phyloP scores from a whole-genome alignment of 2,113 vertebrate species.

The Colaptes auratus region DNA sequence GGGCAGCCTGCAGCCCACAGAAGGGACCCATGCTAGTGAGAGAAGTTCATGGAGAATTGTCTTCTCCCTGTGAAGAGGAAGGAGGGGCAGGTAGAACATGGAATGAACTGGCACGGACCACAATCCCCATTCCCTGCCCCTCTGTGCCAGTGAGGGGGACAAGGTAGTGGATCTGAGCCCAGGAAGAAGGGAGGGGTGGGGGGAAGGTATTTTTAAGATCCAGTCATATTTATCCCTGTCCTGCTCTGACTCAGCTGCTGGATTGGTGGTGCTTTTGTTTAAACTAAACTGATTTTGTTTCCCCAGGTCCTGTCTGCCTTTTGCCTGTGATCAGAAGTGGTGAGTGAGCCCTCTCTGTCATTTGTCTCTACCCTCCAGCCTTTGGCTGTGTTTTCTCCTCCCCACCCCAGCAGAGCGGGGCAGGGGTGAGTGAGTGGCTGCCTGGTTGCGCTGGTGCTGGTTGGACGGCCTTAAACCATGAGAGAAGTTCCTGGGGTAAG shows the following conservation, averaged over 20 bases:
- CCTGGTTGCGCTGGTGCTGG: not conserved
- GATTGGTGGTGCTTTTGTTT: not conserved
- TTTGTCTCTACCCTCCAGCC: not conserved
- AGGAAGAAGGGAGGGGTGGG: not conserved
- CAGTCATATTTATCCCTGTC: not conserved
- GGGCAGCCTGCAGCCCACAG: not conserved
- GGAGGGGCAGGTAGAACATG: not conserved
- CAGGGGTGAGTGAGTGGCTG: not conserved
- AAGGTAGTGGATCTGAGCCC: not conserved
- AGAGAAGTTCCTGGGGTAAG: not conserved
- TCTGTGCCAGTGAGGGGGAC: not conserved
- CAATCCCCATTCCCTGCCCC: not conserved
- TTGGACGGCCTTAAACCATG: not conserved
- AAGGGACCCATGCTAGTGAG: not conserved
- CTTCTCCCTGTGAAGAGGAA: not conserved
- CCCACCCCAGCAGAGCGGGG: not conserved
- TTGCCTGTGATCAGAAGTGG: no score
- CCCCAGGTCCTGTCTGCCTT: not conserved
- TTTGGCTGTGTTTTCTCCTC: not conserved
- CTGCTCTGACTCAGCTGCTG: not conserved
- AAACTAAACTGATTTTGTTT: not conserved
- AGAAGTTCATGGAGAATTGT: not conserved
- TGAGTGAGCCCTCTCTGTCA: not conserved
- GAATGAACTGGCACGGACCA: not conserved
- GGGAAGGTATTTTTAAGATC: not conserved